phyloP scores from a whole-genome alignment of 2,797 vertebrate species.

The Hozukius guyotensis region DNA sequence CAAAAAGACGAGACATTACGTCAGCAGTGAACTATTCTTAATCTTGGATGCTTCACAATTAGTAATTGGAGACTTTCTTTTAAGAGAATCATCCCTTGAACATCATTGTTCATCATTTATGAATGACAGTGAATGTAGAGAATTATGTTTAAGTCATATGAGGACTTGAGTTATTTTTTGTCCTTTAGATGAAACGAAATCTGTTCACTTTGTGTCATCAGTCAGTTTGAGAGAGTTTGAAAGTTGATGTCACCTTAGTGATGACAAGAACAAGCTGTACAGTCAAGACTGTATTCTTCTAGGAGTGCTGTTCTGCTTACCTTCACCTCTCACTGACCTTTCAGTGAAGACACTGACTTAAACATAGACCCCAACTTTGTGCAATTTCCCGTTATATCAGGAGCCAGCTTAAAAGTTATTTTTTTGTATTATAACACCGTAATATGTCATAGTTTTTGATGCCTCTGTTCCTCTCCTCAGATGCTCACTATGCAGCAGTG shows the following conservation, averaged over 20 bases:
- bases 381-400: not conserved
- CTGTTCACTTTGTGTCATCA: not conserved
- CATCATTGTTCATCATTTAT: not conserved
- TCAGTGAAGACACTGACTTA: not conserved
- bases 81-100: not conserved
- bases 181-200: not conserved
- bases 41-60: slow-evolving; percentile 4
- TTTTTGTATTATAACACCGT: not conserved
- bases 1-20: slow-evolving; percentile 6
- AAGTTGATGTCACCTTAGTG: not conserved
- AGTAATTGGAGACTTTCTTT: not conserved
- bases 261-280: not conserved
- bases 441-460: not conserved
- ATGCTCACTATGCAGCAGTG: slow-evolving; percentile 84
- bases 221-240: not conserved
- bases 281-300: not conserved
- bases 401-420: not conserved
- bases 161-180: not conserved
- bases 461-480: slow-evolving; percentile 65
- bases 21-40: slow-evolving; percentile 21
- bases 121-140: not conserved
- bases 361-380: not conserved
- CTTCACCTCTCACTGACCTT: not conserved
- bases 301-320: not conserved
- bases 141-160: not conserved